Percentiles rank a stretch among this genome's conserved stretches.
These are phyloP conservation scores for Brachypteracias leptosomus DNA, from an alignment of 2,113 vertebrate species.

Conservation along the genomic window DNA sequence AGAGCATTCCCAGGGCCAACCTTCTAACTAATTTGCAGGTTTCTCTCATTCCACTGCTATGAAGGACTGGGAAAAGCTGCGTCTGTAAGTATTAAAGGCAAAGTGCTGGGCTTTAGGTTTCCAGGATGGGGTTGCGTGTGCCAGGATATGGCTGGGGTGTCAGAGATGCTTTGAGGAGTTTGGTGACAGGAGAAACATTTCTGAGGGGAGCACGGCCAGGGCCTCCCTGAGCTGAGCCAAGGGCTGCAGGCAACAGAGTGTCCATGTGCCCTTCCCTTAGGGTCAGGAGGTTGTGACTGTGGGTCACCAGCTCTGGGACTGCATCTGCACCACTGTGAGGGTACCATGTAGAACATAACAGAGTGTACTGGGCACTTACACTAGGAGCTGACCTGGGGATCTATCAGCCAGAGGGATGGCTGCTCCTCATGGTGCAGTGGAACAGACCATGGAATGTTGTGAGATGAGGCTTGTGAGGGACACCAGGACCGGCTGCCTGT, in stretches of 20 bases:
- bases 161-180: neutral
- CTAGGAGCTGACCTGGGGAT: neutral
- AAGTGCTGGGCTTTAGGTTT: neutral
- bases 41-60: constrained; percentile 15
- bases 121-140: neutral
- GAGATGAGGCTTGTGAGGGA: neutral
- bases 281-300: neutral
- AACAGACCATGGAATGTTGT: neutral
- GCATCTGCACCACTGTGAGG: fast-evolving
- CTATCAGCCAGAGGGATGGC: neutral
- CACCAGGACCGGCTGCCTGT: neutral
- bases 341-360: fast-evolving
- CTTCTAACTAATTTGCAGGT: neutral
- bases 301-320: neutral
- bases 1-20: neutral
- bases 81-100: neutral
- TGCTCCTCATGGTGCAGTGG: neutral
- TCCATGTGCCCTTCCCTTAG: neutral
- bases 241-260: neutral
- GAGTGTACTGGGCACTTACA: neutral
- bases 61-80: neutral
- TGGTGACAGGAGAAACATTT: neutral
- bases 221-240: neutral
- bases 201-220: neutral
- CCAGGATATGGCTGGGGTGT: neutral